Percentiles rank a stretch among this genome's conserved stretches.
Evolutionary conservation across 2,797 vertebrate species (phyloP).

Genomic region (Crenuchus spilurus): DNA sequence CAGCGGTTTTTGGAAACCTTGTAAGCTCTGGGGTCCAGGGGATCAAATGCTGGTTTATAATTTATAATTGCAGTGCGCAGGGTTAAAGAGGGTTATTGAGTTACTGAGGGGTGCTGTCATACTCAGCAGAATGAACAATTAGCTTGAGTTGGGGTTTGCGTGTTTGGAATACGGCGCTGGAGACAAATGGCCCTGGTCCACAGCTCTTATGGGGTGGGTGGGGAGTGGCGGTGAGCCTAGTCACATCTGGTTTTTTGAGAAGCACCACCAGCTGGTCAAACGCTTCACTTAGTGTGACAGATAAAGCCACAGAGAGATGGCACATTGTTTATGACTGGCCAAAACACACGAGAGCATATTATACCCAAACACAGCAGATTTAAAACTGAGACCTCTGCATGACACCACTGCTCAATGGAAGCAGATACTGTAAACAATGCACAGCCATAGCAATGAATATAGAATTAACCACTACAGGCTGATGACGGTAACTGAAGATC

Average conservation of each 20-base stretch:
- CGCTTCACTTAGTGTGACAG: neutral
- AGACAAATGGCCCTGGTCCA: constrained; percentile 1
- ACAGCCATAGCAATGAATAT: neutral
- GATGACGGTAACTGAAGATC: neutral
- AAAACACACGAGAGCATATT: neutral
- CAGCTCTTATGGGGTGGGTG: neutral
- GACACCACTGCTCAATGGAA: neutral
- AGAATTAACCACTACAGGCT: neutral
- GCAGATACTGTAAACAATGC: neutral
- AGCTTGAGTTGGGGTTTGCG: constrained; percentile 48
- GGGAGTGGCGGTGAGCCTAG: neutral
- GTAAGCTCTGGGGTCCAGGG: constrained; percentile 62
- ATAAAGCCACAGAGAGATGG: constrained; percentile 4
- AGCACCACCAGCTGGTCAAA: constrained; percentile 3
- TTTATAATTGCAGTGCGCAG: constrained; percentile 57
- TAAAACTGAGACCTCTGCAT: neutral
- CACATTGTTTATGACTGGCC: constrained; percentile 22
- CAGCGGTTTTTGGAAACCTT: constrained; percentile 56
- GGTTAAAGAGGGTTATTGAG: constrained; percentile 48
- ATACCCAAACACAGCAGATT: neutral
- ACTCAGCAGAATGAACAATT: constrained; percentile 51
- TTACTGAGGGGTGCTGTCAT: constrained; percentile 54
- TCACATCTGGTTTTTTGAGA: constrained; percentile 15
- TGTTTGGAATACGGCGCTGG: neutral
- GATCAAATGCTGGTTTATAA: constrained; percentile 60